phyloP scores from a whole-genome alignment of 2,113 vertebrate genomes.

The Colistium nudipinnis region DNA sequence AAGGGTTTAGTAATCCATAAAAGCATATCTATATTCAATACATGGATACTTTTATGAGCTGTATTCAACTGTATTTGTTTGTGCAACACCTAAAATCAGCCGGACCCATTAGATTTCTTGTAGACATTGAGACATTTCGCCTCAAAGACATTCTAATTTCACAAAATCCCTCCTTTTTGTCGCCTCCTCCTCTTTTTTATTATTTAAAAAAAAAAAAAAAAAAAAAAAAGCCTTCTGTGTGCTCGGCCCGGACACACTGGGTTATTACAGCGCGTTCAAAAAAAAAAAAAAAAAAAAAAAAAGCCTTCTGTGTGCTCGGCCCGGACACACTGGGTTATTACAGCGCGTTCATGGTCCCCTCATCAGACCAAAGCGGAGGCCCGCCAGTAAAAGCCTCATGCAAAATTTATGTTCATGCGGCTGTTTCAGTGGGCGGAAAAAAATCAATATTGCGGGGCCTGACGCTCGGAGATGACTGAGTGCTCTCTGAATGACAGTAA shows the following conservation, averaged over 20 bases:
- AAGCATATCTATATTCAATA: not conserved
- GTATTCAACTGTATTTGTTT: not conserved
- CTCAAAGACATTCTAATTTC: too few species aligned
- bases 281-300: too few species aligned
- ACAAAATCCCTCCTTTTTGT: too few species aligned
- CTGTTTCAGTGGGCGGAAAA: constrained; percentile 98
- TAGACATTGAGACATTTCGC: not conserved
- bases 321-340: constrained; percentile 89
- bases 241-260: constrained; percentile 85
- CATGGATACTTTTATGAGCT: not conserved
- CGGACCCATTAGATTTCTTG: not conserved
- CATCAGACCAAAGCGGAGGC: constrained; percentile 94
- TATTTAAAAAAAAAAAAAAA: too few species aligned
- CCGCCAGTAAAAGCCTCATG: constrained; percentile 98
- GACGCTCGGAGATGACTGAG: constrained; percentile 97
- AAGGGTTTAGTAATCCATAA: not conserved
- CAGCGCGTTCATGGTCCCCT: constrained; percentile 91
- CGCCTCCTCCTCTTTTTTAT: too few species aligned
- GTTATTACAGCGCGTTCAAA: constrained; percentile 93
- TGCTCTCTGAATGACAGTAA: constrained; percentile 99
- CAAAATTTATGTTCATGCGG: constrained; percentile 99
- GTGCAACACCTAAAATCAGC: not conserved
- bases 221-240: constrained; percentile 76
- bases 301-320: constrained; percentile 84
- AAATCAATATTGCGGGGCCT: constrained; percentile 97